These are phyloP conservation scores for Blastobasis adustella DNA, from an alignment of 2,888 invertebrate species.

Conservation along the genomic window DNA sequence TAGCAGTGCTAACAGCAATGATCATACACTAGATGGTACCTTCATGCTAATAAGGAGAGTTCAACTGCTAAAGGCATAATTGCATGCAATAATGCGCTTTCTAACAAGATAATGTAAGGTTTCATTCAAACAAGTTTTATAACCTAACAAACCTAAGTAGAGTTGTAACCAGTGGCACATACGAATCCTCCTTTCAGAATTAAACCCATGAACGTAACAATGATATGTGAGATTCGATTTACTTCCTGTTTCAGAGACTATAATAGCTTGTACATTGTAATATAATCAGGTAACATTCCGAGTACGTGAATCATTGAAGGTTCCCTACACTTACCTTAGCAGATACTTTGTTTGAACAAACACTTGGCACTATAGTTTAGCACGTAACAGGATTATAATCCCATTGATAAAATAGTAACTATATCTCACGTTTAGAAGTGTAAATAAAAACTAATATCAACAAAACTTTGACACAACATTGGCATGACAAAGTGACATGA, in stretches of 20 bases:
- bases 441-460: conserved; percentile 55
- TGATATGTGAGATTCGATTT: conserved; percentile 22
- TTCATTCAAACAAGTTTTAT: conserved; percentile 32
- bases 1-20: no score
- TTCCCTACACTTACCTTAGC: conserved; percentile 39
- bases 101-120: conserved; percentile 23
- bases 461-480: conserved; percentile 62
- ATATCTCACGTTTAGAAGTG: conserved; percentile 36
- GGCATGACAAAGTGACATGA: conserved; percentile 44
- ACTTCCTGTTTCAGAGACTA: conserved; percentile 46
- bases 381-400: conserved; percentile 29
- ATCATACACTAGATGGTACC: no score
- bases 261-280: conserved; percentile 43
- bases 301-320: conserved; percentile 58
- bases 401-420: conserved; percentile 46
- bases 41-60: no score
- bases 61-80: conserved; percentile 7
- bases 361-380: conserved; percentile 20
- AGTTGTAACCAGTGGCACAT: no score
- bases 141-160: conserved; percentile 24
- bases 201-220: conserved; percentile 7
- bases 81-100: conserved; percentile 17
- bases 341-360: conserved; percentile 23
- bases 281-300: conserved; percentile 58
- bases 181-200: no score